Percentiles rank a stretch among this genome's conserved stretches.
Evolutionary conservation across 2,888 invertebrate species (phyloP).

Genomic region (Lissocephala sabroskyi): DNA sequence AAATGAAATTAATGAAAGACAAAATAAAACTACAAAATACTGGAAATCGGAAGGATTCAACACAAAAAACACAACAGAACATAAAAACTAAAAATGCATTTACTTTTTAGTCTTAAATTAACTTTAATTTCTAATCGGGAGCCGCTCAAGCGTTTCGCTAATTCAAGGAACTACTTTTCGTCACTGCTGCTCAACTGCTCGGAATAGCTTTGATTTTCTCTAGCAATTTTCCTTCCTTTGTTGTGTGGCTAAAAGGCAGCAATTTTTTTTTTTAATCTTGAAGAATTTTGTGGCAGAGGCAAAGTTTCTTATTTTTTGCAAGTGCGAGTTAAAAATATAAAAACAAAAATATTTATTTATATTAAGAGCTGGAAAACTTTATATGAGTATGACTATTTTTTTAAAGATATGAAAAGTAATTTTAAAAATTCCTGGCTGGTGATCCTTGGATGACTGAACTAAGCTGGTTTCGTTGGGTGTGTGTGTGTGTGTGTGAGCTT

Average conservation of each 20-base stretch:
- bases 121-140: too few relatives aligned
- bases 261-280: constrained; percentile 1
- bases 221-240: not conserved
- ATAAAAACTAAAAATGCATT: constrained; percentile 8
- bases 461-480: not conserved
- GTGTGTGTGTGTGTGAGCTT: constrained; percentile 4
- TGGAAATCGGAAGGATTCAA: constrained; percentile 4
- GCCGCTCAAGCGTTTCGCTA: constrained; percentile 1
- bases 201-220: constrained; percentile 13
- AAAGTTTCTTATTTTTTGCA: too few relatives aligned
- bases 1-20: constrained; percentile 11
- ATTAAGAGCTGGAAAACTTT: not conserved
- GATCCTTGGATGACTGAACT: too few relatives aligned
- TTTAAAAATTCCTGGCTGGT: too few relatives aligned
- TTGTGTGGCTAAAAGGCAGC: not conserved
- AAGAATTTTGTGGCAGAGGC: not conserved
- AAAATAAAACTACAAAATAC: constrained; percentile 16
- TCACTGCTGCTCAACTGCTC: constrained; percentile 61
- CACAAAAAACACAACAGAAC: constrained; percentile 3
- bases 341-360: not conserved
- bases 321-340: not conserved
- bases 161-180: constrained; percentile 45
- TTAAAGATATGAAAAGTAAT: too few relatives aligned
- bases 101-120: constrained; percentile 3
- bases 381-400: not conserved